Percentiles rank a stretch among this genome's conserved stretches.
phyloP scores from a whole-genome alignment of 2,888 invertebrate species.

The Nymphalis c-album region DNA sequence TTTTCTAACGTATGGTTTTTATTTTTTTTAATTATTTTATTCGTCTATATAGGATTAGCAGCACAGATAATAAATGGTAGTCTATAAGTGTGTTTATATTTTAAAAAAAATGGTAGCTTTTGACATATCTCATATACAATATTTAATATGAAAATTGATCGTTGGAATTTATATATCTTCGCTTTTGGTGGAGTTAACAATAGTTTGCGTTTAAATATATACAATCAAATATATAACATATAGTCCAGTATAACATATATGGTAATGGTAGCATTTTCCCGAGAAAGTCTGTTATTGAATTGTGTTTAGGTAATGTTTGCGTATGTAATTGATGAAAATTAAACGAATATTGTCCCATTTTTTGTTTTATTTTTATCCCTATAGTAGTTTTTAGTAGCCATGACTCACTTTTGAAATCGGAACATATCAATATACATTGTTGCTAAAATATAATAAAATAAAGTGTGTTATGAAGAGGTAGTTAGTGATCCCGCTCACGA shows the following conservation, averaged over 20 bases:
- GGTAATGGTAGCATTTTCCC: conserved; percentile 31
- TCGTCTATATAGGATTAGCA: conserved; percentile 10
- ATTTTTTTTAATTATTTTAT: conserved; percentile 18
- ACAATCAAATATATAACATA: conserved; percentile 31
- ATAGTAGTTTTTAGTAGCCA: not conserved
- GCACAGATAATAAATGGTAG: conserved; percentile 36
- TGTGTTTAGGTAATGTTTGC: conserved; percentile 47
- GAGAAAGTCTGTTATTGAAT: conserved; percentile 39
- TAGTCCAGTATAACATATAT: conserved; percentile 32
- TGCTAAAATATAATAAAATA: no score
- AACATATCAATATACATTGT: no score
- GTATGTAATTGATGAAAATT: conserved; percentile 48
- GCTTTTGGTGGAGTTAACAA: conserved; percentile 29
- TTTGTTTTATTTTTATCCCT: conserved; percentile 35
- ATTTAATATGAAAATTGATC: conserved; percentile 27
- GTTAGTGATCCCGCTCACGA: no score
- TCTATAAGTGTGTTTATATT: conserved; percentile 25
- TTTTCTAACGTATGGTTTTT: conserved; percentile 33
- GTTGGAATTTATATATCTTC: conserved; percentile 33
- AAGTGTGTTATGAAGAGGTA: no score
- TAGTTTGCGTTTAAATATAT: conserved; percentile 11
- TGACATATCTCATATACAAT: conserved; percentile 33
- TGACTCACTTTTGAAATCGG: no score
- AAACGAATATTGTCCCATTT: conserved; percentile 48
- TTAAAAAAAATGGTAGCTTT: conserved; percentile 28